phyloP scores from a whole-genome alignment of 2,797 vertebrate genomes.

The Cryptoblepharus egeriae region DNA sequence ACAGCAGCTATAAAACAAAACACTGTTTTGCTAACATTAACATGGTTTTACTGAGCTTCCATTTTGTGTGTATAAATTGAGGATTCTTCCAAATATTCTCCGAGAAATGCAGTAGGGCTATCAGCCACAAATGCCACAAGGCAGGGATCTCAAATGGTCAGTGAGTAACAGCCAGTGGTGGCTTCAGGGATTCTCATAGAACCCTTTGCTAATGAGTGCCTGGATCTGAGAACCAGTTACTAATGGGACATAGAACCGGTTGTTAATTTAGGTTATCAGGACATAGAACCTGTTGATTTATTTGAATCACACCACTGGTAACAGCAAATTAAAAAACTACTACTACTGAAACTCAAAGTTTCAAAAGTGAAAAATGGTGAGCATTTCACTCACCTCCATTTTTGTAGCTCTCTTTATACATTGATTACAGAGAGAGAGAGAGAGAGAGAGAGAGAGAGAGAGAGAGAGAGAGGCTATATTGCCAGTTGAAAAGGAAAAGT shows the following conservation, averaged over 20 bases:
- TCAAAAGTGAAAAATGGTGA: background rate
- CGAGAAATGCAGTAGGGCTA: background rate
- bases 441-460: no score
- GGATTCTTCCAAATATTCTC: background rate
- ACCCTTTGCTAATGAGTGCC: no score
- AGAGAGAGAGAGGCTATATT: background rate
- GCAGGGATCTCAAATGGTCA: background rate
- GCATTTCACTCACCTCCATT: background rate
- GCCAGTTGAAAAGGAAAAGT: constrained; percentile 40
- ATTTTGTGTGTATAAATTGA: background rate
- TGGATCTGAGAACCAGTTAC: no score
- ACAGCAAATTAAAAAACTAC: background rate
- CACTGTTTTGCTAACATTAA: background rate
- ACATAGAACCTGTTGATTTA: no score
- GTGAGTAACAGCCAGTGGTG: no score
- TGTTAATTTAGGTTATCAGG: no score
- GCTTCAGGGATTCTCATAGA: no score
- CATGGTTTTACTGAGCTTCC: background rate
- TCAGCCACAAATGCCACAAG: background rate
- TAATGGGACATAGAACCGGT: no score
- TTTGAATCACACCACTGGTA: no score
- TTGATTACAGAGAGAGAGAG: no score
- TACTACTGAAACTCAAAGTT: background rate
- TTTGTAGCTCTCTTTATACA: background rate
- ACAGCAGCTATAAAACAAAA: constrained; percentile 27